phyloP scores from a whole-genome alignment of 2,888 invertebrate genomes.

The Zygogramma bicolorata region DNA sequence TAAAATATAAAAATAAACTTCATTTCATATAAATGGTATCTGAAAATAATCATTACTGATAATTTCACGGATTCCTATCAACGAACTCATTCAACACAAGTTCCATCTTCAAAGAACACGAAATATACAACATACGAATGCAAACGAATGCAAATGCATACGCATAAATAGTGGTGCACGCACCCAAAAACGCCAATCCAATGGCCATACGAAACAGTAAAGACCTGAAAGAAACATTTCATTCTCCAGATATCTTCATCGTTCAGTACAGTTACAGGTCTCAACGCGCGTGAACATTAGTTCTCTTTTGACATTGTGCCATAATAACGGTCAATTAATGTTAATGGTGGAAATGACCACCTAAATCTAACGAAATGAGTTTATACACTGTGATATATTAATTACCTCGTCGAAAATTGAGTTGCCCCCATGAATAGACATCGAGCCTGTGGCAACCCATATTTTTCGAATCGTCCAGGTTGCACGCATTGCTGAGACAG shows the following conservation, averaged over 20 bases:
- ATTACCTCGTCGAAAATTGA: constrained; percentile 4
- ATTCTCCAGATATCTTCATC: constrained; percentile 7
- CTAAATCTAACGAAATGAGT: constrained; percentile 12
- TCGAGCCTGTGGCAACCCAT: constrained; percentile 10
- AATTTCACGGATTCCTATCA: no score
- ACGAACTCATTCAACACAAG: no score
- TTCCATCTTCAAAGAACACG: no score
- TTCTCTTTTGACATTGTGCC: constrained; percentile 5
- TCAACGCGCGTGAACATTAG: neutral
- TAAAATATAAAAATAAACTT: no score
- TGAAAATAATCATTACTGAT: no score
- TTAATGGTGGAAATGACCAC: constrained; percentile 11
- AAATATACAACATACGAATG: no score
- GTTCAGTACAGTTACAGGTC: constrained; percentile 11
- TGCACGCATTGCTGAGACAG: constrained; percentile 18
- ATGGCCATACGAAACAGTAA: neutral
- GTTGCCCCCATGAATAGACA: constrained; percentile 19
- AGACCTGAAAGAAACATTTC: neutral
- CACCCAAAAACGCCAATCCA: no score
- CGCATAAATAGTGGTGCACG: no score
- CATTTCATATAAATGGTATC: no score
- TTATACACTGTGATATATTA: constrained; percentile 9
- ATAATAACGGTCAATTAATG: constrained; percentile 4
- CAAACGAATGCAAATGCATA: no score
- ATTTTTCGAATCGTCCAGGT: constrained; percentile 8